phyloP scores from a whole-genome alignment of 2,113 vertebrate species.

The Notothenia rossii region DNA sequence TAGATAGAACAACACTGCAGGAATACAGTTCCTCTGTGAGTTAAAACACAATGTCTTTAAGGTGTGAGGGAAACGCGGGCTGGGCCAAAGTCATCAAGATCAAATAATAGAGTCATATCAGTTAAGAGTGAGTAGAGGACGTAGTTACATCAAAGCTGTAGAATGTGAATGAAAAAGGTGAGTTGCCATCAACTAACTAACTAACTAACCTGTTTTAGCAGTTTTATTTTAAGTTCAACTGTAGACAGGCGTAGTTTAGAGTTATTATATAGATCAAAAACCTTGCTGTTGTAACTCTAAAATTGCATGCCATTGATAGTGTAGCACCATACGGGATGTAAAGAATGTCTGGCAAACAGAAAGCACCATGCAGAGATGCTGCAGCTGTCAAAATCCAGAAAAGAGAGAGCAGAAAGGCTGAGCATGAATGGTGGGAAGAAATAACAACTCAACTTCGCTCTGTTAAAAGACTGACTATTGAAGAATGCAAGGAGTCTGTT shows the following conservation, averaged over 20 bases:
- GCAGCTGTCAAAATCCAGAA: neutral
- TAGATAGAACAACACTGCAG: conserved; percentile 60
- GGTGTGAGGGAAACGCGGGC: conserved; percentile 35
- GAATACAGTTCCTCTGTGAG: conserved; percentile 62
- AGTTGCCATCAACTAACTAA: neutral
- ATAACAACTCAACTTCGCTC: too few relatives aligned
- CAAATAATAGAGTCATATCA: conserved; percentile 16
- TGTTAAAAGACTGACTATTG: too few relatives aligned
- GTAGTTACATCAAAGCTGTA: neutral
- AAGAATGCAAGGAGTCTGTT: too few relatives aligned
- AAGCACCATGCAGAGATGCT: neutral
- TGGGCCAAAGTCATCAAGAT: conserved; percentile 12
- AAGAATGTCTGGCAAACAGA: neutral
- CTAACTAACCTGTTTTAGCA: neutral
- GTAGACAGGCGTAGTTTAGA: too few relatives aligned
- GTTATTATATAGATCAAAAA: neutral
- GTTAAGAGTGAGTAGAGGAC: neutral
- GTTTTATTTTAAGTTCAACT: too few relatives aligned
- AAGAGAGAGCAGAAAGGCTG: neutral
- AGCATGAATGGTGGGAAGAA: neutral
- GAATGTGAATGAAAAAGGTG: neutral
- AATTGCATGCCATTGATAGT: neutral
- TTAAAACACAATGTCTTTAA: conserved; percentile 72
- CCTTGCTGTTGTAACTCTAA: neutral
- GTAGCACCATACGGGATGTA: neutral